Conservation (phyloP, 1,140 invertebrate genomes). For the Zaprionus taronus region DNA sequence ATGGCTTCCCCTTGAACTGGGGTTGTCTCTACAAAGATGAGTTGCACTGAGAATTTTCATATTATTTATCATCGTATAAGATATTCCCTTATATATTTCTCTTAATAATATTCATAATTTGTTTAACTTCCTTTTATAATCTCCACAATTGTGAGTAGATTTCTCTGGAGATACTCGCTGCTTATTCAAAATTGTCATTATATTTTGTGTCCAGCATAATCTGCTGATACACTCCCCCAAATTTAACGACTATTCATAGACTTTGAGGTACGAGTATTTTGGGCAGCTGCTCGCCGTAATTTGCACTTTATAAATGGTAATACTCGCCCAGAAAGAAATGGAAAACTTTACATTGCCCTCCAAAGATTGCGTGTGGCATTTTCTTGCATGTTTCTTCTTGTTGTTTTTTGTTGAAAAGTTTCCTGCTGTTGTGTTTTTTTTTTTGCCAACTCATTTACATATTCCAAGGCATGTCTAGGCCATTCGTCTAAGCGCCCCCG, state of each 20-base stretch:
- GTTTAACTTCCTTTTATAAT: conserved; percentile 2
- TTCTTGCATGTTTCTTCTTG: conserved; percentile 54
- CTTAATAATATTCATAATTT: neutral
- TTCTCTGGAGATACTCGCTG: conserved; percentile 1
- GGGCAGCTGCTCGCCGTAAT: conserved; percentile 64
- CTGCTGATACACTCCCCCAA: conserved; percentile 17
- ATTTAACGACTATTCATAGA: conserved; percentile 31
- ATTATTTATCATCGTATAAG: neutral
- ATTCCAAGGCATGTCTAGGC: conserved; percentile 56
- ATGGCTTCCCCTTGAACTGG: neutral
- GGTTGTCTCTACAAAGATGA: neutral
- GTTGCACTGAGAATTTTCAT: neutral
- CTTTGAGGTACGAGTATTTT: conserved; percentile 46
- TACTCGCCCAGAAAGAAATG: conserved; percentile 29
- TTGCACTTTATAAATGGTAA: conserved; percentile 71
- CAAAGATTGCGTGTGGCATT: conserved; percentile 73
- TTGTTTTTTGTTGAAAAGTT: conserved; percentile 47
- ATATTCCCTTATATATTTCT: neutral
- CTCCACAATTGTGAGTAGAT: conserved; percentile 4
- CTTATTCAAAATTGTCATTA: conserved; percentile 35
- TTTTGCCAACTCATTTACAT: conserved; percentile 74
- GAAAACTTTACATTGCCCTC: conserved; percentile 77
- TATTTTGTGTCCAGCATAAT: conserved; percentile 33
- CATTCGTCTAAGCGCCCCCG: conserved; percentile 77
- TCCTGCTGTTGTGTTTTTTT: conserved; percentile 3